These are phyloP conservation scores for Gisinianus flammeolus DNA, from an alignment of 2,888 invertebrate species.

Conservation along the genomic window DNA sequence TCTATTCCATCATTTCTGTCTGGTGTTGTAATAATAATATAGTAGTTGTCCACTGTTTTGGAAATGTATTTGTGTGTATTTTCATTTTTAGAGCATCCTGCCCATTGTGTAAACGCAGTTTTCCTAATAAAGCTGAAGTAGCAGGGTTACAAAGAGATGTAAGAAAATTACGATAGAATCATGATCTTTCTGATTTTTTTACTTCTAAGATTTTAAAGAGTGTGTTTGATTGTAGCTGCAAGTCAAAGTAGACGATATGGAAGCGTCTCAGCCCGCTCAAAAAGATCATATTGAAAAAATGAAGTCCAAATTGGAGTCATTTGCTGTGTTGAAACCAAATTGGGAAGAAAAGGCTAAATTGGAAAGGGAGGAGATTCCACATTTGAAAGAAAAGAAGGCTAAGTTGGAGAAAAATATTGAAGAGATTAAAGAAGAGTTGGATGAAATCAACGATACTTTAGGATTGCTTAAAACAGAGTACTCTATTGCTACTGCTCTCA, in stretches of 20 bases:
- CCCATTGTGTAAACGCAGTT: conserved; percentile 81
- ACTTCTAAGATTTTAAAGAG: not conserved
- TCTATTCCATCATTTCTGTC: no score
- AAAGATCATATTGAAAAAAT: conserved; percentile 70
- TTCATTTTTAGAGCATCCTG: conserved; percentile 81
- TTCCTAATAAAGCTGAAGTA: conserved; percentile 68
- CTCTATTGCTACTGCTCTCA: conserved; percentile 66
- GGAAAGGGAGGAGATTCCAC: conserved; percentile 71
- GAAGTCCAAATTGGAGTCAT: conserved; percentile 71
- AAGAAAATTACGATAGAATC: not conserved
- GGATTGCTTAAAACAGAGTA: conserved; percentile 53
- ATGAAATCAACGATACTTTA: conserved; percentile 57
- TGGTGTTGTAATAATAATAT: no score
- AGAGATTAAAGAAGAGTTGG: conserved; percentile 62
- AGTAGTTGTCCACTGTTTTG: no score
- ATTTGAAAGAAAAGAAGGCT: conserved; percentile 67
- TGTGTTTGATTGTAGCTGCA: conserved; percentile 31
- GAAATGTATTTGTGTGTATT: no score
- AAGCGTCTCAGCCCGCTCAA: conserved; percentile 61
- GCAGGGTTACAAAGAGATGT: not conserved
- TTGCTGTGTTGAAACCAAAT: conserved; percentile 73
- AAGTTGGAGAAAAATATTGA: conserved; percentile 60
- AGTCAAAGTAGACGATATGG: conserved; percentile 45
- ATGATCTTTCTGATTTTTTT: not conserved
- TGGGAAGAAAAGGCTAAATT: conserved; percentile 71